These are phyloP conservation scores for Alces alces DNA, from an alignment of 2,113 vertebrate genomes.

Conservation along the genomic window DNA sequence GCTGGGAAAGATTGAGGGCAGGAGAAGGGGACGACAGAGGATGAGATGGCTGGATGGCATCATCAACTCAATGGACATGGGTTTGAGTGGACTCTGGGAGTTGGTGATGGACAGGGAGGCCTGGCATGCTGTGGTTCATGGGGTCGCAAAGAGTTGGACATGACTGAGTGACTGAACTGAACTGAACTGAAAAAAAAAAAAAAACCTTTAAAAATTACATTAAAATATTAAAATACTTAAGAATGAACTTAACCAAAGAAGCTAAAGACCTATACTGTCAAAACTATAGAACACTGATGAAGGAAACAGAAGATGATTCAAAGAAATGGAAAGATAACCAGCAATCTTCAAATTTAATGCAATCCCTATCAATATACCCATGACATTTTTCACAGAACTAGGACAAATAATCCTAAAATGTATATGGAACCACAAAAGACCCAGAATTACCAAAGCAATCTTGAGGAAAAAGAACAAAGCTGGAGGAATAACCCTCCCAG, in stretches of 20 bases:
- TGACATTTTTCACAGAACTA: neutral
- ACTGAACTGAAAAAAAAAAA: neutral
- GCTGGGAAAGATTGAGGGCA: no score
- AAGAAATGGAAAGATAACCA: neutral
- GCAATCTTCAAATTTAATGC: neutral
- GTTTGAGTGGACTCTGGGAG: no score
- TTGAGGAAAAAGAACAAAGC: neutral
- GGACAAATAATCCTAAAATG: neutral
- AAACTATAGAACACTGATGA: neutral
- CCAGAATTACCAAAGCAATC: neutral
- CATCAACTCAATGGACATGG: no score
- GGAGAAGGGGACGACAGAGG: no score
- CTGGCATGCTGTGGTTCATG: no score
- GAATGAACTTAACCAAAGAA: neutral
- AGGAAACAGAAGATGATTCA: neutral
- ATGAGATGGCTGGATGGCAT: no score
- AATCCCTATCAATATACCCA: neutral
- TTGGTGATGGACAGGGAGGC: no score
- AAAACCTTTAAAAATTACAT: neutral
- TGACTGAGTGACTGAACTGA: no score
- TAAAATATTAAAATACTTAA: neutral
- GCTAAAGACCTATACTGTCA: neutral
- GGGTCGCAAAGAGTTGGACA: no score
- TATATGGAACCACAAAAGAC: neutral
- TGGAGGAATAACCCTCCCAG: neutral